A percentile compares a stretch with the other conserved stretches of the same genome.
Evolutionary conservation across 92 coral and sea anemone genomes (phyloP).

Genomic region (Anthopleura xanthogrammica): DNA sequence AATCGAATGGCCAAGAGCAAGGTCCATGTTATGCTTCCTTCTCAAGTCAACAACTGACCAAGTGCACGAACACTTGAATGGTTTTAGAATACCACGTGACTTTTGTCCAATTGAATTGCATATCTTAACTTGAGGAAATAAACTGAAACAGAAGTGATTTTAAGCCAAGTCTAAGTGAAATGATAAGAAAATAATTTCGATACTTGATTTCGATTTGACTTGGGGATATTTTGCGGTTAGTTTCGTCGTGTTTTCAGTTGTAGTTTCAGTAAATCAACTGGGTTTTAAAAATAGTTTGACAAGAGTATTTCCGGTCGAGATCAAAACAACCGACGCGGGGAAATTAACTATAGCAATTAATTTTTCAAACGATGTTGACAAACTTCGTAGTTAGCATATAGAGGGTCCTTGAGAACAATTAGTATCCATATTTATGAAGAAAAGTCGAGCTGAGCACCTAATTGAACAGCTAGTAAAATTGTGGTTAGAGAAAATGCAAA

Average conservation of each 20-base stretch:
- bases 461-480: too few species aligned
- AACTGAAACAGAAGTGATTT: too few species aligned
- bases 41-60: background rate
- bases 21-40: background rate
- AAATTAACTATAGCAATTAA: background rate
- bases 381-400: background rate
- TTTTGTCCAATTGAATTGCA: background rate
- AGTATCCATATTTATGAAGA: too few species aligned
- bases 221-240: background rate
- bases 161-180: too few species aligned
- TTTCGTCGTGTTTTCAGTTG: constrained; percentile 1
- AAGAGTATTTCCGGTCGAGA: background rate
- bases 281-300: background rate
- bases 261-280: background rate
- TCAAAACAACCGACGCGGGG: background rate
- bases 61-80: background rate
- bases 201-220: background rate
- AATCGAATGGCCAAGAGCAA: too few species aligned
- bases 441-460: too few species aligned
- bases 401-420: too few species aligned
- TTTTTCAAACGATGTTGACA: background rate
- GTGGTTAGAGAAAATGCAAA: too few species aligned
- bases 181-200: background rate
- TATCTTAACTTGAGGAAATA: background rate
- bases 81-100: background rate